Base-by-base conservation (phyloP, 2,797 vertebrate genomes). In the Typhlichthys subterraneus region DNA sequence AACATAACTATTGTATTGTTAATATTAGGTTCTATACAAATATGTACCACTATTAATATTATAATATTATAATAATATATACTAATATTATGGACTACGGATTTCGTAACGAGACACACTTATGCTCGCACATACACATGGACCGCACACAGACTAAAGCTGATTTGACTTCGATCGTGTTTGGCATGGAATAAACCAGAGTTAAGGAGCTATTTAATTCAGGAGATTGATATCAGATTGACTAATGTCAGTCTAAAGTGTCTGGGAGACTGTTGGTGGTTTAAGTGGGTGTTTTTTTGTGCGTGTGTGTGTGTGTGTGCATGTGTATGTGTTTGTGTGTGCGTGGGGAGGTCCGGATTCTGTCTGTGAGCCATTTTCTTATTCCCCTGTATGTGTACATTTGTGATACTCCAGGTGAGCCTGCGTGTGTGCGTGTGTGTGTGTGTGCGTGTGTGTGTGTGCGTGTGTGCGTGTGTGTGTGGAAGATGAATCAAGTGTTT, bases 231-330 rank as follows among this genome's bases (percentile, higher is more conserved):
- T 38, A 38, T 38, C 33, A 38, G 33, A 38, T 38, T 53, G 23
- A 53, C 14, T 8, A 53, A 19, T 17, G 51, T 17, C 4, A 15
- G 17, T 17, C 19, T 19, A 15, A 23, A 52, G 8, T 12, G 15
- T 19, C 15, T 12, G 51, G 15, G 12, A 19, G 12, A 10, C 2
- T 14, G 23, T 10, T 19, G 12, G 51, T 11, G 15, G 51, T 17
- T 53, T 53, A 4, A 53, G 23, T 23, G 9, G 9, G 50, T 7
- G 50, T 17, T 3, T 3, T 23, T 23, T 3, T 73, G 56, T 56
- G 70, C 57, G 53, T 61, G 63, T 45, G 33, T 45, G 15, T 52
- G 59, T 61, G 38, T 53, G 14, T 50, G 23, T n/a, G 6, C 62
- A 65, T 46, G 58, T 51, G 48, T 54, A 46, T 62, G 38, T 54